Evolutionary conservation across 2,888 invertebrate genomes (phyloP).

Genomic region (Netelia melanura): DNA sequence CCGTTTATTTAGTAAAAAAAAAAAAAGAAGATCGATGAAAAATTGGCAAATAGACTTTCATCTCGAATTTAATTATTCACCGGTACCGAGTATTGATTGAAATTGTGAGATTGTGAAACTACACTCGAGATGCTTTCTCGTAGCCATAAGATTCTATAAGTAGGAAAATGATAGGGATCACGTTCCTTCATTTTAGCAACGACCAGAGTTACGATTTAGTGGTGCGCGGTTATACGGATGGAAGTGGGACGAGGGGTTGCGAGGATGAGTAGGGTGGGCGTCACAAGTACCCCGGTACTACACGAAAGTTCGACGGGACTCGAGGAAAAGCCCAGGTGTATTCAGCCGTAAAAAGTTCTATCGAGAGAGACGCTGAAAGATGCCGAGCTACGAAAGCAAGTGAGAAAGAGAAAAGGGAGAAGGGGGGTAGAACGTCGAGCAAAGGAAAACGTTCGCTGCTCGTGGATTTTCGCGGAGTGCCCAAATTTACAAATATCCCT

Average conservation of each 20-base stretch:
- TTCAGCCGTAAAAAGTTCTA: conserved; percentile 45
- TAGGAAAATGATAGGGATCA: conserved; percentile 25
- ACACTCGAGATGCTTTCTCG: background rate
- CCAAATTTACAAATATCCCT: background rate
- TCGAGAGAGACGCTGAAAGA: conserved; percentile 33
- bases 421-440: background rate
- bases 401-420: background rate
- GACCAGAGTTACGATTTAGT: conserved; percentile 37
- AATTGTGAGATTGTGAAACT: background rate
- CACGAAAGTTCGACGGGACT: background rate
- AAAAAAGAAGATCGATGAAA: too few species aligned
- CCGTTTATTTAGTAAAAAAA: too few species aligned
- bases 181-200: conserved; percentile 21
- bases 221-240: conserved; percentile 18
- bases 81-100: background rate
- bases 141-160: background rate
- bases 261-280: background rate
- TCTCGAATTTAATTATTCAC: background rate
- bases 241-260: background rate
- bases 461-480: conserved; percentile 15
- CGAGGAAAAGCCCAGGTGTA: conserved; percentile 39
- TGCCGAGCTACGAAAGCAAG: conserved; percentile 21
- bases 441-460: conserved; percentile 7
- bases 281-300: background rate
- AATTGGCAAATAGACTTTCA: too few species aligned